phyloP scores from a whole-genome alignment of 92 coral and sea anemone species.

The Palythoa caribaeorum region DNA sequence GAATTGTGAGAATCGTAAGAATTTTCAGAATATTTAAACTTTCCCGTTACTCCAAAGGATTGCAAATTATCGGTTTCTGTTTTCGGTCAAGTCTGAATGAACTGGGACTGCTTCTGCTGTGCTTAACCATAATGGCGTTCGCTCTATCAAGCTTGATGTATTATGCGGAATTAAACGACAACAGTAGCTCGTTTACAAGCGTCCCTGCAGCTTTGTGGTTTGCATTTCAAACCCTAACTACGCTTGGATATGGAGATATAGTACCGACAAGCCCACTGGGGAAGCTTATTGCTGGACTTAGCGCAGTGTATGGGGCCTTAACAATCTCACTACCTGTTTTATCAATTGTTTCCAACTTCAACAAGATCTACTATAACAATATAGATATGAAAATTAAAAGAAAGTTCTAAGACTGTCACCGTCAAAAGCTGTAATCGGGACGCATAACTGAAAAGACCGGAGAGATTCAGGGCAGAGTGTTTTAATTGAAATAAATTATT shows the following conservation, averaged over 20 bases:
- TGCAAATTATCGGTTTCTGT: conserved; percentile 62
- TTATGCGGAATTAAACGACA: conserved; percentile 34
- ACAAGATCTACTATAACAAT: conserved; percentile 49
- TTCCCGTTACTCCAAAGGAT: conserved; percentile 53
- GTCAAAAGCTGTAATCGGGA: not conserved
- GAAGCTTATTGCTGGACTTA: conserved; percentile 33
- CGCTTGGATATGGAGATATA: conserved; percentile 56
- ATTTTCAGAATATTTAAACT: conserved; percentile 55
- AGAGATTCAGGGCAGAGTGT: too few relatives aligned
- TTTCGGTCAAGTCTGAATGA: conserved; percentile 52
- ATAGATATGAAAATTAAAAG: conserved; percentile 17
- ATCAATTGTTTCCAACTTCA: conserved; percentile 59
- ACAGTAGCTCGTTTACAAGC: conserved; percentile 50
- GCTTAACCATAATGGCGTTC: conserved; percentile 44
- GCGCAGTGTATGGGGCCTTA: conserved; percentile 55
- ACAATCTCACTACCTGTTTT: conserved; percentile 57
- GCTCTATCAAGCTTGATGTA: conserved; percentile 46
- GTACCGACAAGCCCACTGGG: conserved; percentile 48
- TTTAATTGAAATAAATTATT: too few relatives aligned
- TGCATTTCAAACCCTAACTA: conserved; percentile 53
- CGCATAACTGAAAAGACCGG: too few relatives aligned
- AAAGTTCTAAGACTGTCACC: not conserved
- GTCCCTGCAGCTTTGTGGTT: conserved; percentile 59
- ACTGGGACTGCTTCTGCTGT: conserved; percentile 50
- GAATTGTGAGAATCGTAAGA: conserved; percentile 44